Evolutionary conservation across 2,888 invertebrate species (phyloP), one percentile per base, ranked within the genome.

Genomic region (Helobdella robusta): DNA sequence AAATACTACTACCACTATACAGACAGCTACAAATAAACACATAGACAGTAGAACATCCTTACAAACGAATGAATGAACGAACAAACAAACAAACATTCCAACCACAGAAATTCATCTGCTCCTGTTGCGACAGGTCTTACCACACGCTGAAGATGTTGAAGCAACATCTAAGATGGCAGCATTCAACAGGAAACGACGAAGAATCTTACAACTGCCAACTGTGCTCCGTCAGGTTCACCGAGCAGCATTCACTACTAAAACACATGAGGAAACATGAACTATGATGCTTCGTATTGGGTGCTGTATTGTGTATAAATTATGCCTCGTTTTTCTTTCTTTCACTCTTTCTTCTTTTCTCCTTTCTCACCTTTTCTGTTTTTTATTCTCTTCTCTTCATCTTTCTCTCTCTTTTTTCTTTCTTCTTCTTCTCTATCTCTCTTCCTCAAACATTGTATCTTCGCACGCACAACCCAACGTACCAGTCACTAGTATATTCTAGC

Each of bases 231-330:
- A 32, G 34, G 20, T 63, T 63, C 63, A 63, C 50, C 0, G 63
- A 63, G 28, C 52, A 34, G 11, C 50, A 52, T 35, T 63, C 63
- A 1, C 63, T 63, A 15, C 52, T 50, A 0, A 48, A 52, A 20
- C 63, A 63, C 36, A 63, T 63, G 63, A 63, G 63, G 36, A 52
- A 50, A 23, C 63, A 63, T 50, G n/a, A 32, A n/a, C 58, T 34
- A n/a, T n/a, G n/a, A n/a, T n/a, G n/a, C n/a, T n/a, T n/a, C n/a
- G n/a, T n/a, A n/a, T n/a, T n/a, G n/a, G n/a, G n/a, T n/a, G n/a
- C n/a, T n/a, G n/a, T n/a, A n/a, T n/a, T n/a, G n/a, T n/a, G n/a
- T n/a, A n/a, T n/a, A n/a, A n/a, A n/a, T n/a, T n/a, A n/a, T n/a
- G 28, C 30, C 28, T 30, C 30, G 8, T 32, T 32, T 32, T 28